A percentile compares a stretch with the other conserved stretches of the same genome.
Evolutionary conservation across 2,888 invertebrate species (phyloP).

Genomic region (Syrista parreyssii): DNA sequence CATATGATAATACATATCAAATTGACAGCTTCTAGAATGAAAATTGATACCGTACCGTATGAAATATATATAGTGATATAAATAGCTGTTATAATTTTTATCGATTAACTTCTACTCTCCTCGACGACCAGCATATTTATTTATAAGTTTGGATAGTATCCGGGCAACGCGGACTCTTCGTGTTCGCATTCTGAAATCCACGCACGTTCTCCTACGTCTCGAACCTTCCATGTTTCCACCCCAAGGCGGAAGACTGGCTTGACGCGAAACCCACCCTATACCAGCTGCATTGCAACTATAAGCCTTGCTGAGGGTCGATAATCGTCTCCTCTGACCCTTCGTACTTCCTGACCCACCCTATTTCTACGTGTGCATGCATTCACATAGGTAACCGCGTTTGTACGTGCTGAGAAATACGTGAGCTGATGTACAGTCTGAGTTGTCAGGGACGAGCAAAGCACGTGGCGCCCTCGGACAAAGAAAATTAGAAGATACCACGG

Average conservation of each 20-base stretch:
- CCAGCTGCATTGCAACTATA: slow-evolving; percentile 42
- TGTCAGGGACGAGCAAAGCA: slow-evolving; percentile 19
- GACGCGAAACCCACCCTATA: slow-evolving; percentile 10
- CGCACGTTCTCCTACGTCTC: background rate
- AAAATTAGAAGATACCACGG: slow-evolving; percentile 24
- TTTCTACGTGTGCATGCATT: background rate
- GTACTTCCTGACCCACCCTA: slow-evolving; percentile 2
- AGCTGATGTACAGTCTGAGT: background rate
- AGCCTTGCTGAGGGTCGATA: slow-evolving; percentile 39
- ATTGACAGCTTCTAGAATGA: background rate
- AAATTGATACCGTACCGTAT: background rate
- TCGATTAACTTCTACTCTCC: background rate
- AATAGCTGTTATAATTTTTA: background rate
- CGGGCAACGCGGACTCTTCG: slow-evolving; percentile 11
- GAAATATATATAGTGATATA: background rate
- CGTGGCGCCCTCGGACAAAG: slow-evolving; percentile 41
- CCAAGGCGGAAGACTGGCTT: background rate
- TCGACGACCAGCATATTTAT: slow-evolving; percentile 10
- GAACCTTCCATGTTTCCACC: background rate
- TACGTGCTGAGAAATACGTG: background rate
- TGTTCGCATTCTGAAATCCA: background rate
- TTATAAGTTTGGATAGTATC: slow-evolving; percentile 19
- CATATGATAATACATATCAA: background rate
- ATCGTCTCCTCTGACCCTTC: slow-evolving; percentile 21
- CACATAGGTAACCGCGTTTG: background rate